Conservation (phyloP, 2,113 vertebrate genomes). For the Leptocoma aspasia region DNA sequence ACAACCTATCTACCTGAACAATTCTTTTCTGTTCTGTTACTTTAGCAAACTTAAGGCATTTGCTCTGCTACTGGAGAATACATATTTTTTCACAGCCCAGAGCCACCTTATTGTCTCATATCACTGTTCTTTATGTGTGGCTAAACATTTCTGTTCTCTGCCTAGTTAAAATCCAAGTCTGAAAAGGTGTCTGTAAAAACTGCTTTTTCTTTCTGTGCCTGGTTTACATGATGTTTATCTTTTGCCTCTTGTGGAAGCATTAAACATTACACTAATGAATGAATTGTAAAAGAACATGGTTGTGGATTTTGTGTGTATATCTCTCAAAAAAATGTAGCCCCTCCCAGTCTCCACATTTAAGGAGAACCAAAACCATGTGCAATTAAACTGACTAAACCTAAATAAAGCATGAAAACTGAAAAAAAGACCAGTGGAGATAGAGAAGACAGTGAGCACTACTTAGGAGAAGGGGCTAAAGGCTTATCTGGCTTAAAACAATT, state of each 20-base stretch:
- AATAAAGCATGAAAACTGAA: neutral
- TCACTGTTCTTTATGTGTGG: neutral
- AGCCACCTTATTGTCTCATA: neutral
- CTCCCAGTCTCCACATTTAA: neutral
- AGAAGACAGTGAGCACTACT: neutral
- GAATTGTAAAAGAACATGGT: neutral
- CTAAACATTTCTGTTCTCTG: neutral
- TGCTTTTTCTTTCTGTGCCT: constrained; percentile 28
- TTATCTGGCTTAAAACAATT: neutral
- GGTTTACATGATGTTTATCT: constrained; percentile 11
- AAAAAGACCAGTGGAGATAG: rapidly evolving
- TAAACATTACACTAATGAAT: constrained; percentile 35
- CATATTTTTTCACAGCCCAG: neutral
- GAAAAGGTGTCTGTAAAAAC: constrained; percentile 12
- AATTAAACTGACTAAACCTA: neutral
- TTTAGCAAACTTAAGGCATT: neutral
- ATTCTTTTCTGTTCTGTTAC: neutral
- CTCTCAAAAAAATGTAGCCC: neutral
- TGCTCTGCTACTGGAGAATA: neutral
- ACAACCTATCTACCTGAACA: neutral
- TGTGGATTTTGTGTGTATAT: neutral
- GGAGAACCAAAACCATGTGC: neutral
- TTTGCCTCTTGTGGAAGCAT: constrained; percentile 46
- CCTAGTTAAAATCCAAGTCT: neutral
- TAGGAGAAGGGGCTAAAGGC: neutral